These are phyloP conservation scores for Zophobas morio DNA, from an alignment of 1,140 invertebrate genomes.

Conservation along the genomic window DNA sequence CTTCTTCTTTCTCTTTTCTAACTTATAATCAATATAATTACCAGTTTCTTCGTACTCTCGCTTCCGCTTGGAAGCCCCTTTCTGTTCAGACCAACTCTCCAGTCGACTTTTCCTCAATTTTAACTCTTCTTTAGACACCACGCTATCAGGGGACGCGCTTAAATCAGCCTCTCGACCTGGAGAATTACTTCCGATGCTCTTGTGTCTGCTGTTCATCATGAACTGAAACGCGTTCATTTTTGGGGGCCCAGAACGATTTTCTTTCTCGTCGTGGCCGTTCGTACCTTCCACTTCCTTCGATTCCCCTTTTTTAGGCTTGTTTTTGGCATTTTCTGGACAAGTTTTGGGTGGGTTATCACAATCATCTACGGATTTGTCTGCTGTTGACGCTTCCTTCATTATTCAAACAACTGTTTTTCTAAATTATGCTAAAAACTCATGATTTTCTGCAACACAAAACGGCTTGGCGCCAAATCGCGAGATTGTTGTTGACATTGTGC, in stretches of 20 bases:
- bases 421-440: too few relatives aligned
- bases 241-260: not conserved
- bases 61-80: constrained; percentile 71
- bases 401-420: not conserved
- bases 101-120: constrained; percentile 69
- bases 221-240: constrained; percentile 73
- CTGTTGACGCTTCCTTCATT: not conserved
- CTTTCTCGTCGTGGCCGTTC: not conserved
- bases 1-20: constrained; percentile 72
- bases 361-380: too few relatives aligned
- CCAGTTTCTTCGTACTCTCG: constrained; percentile 70
- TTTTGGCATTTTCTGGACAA: not conserved
- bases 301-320: not conserved
- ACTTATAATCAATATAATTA: constrained; percentile 69
- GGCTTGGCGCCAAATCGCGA: constrained; percentile 17
- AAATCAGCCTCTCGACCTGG: constrained; percentile 69
- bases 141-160: constrained; percentile 55
- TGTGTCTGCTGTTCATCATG: constrained; percentile 76
- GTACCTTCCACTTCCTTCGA: not conserved
- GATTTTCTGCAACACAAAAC: not conserved
- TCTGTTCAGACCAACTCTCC: constrained; percentile 73
- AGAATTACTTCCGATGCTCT: constrained; percentile 74
- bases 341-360: too few relatives aligned
- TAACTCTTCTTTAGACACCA: constrained; percentile 63
- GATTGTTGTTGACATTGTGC: constrained; percentile 9